These are phyloP conservation scores for Agrotis ipsilon DNA, from an alignment of 2,888 invertebrate genomes.

Conservation along the genomic window DNA sequence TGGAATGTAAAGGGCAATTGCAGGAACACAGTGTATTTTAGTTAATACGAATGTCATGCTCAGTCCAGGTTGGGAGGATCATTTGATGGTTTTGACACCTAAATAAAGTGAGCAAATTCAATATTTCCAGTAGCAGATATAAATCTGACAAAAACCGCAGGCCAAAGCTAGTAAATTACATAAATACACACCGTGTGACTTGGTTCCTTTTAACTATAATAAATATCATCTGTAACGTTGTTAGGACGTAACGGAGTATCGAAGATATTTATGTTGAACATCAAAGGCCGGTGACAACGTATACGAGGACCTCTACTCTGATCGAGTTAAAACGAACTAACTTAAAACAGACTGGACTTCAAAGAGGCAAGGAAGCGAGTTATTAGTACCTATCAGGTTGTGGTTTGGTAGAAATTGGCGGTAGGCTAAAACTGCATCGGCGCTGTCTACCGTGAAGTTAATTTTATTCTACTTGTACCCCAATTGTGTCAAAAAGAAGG, in stretches of 20 bases:
- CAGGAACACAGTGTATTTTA: too few species aligned
- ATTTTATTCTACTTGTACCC: neutral
- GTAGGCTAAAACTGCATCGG: slow-evolving; percentile 13
- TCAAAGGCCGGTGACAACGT: slow-evolving; percentile 60
- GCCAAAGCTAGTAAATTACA: slow-evolving; percentile 5
- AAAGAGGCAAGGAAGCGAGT: slow-evolving; percentile 72
- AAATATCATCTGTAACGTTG: slow-evolving; percentile 37
- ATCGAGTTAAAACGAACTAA: slow-evolving; percentile 78
- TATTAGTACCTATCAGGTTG: slow-evolving; percentile 72
- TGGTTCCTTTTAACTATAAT: slow-evolving; percentile 25
- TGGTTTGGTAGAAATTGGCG: slow-evolving; percentile 66
- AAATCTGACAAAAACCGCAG: too few species aligned
- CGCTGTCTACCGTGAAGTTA: neutral
- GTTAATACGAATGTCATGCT: too few species aligned
- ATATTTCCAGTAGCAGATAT: too few species aligned
- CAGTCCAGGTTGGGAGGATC: too few species aligned
- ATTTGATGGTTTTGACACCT: too few species aligned
- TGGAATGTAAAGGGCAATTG: too few species aligned
- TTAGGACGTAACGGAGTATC: slow-evolving; percentile 38
- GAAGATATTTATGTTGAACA: slow-evolving; percentile 55
- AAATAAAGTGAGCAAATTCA: too few species aligned
- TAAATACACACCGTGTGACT: slow-evolving; percentile 7
- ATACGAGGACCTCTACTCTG: slow-evolving; percentile 53
- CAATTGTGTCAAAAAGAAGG: too few species aligned
- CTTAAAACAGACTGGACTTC: slow-evolving; percentile 73